These are phyloP conservation scores for Zele albiditarsus DNA, from an alignment of 2,888 invertebrate species.

Conservation along the genomic window DNA sequence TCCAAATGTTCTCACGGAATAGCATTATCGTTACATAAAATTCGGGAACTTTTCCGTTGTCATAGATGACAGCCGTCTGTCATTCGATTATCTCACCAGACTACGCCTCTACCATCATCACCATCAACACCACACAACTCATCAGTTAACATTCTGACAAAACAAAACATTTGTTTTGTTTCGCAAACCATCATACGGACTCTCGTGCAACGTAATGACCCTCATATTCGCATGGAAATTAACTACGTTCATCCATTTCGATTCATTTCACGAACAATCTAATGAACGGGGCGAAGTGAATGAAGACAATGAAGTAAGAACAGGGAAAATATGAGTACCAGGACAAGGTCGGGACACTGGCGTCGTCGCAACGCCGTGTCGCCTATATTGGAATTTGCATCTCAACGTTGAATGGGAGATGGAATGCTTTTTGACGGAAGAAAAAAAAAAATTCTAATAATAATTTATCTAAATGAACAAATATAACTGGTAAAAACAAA, in stretches of 20 bases:
- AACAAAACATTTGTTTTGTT: not conserved
- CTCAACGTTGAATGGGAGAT: not conserved
- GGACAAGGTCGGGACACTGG: slow-evolving; percentile 27
- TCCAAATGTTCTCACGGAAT: slow-evolving; percentile 18
- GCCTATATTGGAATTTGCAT: not conserved
- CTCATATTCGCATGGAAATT: not conserved
- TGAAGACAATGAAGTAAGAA: not conserved
- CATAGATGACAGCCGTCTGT: slow-evolving; percentile 48
- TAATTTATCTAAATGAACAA: too few relatives aligned
- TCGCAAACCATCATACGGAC: not conserved
- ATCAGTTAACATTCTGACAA: not conserved
- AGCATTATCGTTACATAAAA: slow-evolving; percentile 5
- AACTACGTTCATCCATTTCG: not conserved
- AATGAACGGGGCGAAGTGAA: not conserved
- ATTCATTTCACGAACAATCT: not conserved
- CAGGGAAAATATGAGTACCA: not conserved
- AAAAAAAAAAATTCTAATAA: not conserved
- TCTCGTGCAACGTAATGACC: not conserved
- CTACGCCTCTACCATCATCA: slow-evolving; percentile 19
- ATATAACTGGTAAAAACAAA: too few relatives aligned
- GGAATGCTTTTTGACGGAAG: not conserved
- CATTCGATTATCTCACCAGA: slow-evolving; percentile 39
- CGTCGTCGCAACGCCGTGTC: slow-evolving; percentile 19
- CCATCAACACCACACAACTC: not conserved
- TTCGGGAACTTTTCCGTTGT: not conserved